Base-by-base conservation (phyloP, 1,140 invertebrate species). In the Adelges cooleyi region DNA sequence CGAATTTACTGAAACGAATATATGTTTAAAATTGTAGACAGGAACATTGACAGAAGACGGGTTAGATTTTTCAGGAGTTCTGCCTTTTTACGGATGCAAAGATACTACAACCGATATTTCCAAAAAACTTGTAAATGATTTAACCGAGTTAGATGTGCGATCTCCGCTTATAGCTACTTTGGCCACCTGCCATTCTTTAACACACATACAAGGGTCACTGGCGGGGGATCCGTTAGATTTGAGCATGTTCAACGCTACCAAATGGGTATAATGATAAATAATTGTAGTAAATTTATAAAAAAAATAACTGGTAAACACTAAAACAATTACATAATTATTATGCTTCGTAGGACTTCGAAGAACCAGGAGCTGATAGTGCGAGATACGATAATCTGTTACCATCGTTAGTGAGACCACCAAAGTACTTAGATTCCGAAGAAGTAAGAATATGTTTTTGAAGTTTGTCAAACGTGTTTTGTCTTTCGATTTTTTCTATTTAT, bases 1-100 rank as follows among this genome's bases (percentile, higher is more conserved):
- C n/a, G n/a, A n/a, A n/a, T n/a, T n/a, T n/a, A n/a, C n/a, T n/a
- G n/a, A n/a, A n/a, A n/a, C n/a, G 0, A 79, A 90, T 42, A 90
- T 87, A 0, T 82, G 85, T 66, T 71, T 67, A 67, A 15, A 42
- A 66, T 69, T 74, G 27, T 71, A 84, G 84, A 98, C 95, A 65
- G 95, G 95, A 23, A 98, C 95, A 1, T 74, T 96, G 69, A 92
- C 92, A 15, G 87, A 97, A 77, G 95, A 97, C 74, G 92, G 93
- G 10, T 75, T 98, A 27, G 91, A 95, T 73, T 84, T 98, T 77
- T 89, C 88, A 80, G 89, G 90, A 20, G 83, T 94, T 3, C 80
- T 95, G 50, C 84, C 88, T 0, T 33, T 33, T 33, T 87, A 90
- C 68, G 84, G 88, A 67, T 82, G 82, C 9, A 79, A 78, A 25